These are phyloP conservation scores for Eumerus sabulonum DNA, from an alignment of 2,888 invertebrate genomes.

Conservation along the genomic window DNA sequence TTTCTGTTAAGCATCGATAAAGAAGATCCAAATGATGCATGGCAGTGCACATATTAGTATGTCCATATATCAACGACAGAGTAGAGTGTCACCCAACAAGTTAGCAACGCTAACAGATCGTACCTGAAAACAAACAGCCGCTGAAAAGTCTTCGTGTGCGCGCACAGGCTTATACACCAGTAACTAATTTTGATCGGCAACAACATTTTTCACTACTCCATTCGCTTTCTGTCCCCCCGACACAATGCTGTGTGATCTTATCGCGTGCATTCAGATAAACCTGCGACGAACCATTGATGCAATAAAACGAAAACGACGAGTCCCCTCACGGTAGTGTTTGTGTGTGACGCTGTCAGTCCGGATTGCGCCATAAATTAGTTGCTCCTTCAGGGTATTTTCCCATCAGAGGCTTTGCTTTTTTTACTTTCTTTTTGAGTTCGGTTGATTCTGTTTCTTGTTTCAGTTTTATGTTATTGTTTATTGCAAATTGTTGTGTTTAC, in stretches of 20 bases:
- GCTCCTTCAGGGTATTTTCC: conserved; percentile 7
- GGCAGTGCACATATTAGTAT: too few species aligned
- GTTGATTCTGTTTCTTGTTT: neutral
- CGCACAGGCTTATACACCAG: conserved; percentile 31
- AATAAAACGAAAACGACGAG: conserved; percentile 10
- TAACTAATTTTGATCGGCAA: conserved; percentile 65
- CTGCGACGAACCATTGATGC: neutral
- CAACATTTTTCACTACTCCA: conserved; percentile 55
- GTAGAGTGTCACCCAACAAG: conserved; percentile 62
- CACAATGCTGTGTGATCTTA: conserved; percentile 45
- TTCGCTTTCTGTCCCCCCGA: conserved; percentile 31
- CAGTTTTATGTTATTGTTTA: conserved; percentile 18
- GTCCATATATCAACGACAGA: too few species aligned
- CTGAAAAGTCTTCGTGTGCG: conserved; percentile 44
- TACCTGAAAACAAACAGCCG: neutral
- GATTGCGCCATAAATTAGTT: conserved; percentile 53
- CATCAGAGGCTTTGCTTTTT: conserved; percentile 31
- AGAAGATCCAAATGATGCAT: too few species aligned
- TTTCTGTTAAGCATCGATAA: neutral
- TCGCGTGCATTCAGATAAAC: conserved; percentile 44
- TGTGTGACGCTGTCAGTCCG: conserved; percentile 43
- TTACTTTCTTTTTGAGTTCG: neutral
- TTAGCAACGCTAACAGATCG: conserved; percentile 30
- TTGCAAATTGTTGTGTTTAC: conserved; percentile 34
- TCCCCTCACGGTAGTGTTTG: conserved; percentile 15